Base-by-base conservation (phyloP, 2,113 vertebrate genomes). In the Salvator merianae region DNA sequence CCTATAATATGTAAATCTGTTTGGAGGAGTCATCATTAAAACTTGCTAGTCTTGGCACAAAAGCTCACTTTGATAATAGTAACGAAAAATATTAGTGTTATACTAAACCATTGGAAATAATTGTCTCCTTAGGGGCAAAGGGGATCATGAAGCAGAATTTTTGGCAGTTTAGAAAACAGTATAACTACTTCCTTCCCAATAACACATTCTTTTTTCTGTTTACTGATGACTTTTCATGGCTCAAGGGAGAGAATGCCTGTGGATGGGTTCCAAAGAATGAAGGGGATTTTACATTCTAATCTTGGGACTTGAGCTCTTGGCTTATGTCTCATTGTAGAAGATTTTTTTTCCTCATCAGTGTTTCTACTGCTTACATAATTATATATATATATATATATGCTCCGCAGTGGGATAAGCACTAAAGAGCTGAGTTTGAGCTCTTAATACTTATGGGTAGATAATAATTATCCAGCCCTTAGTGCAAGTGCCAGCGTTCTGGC, bases 401-500 rank as follows among this genome's bases (percentile, higher is more conserved):
- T 22, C 72, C 59, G 69, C 36, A 65, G 32, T 82, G 36, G 28
- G 62, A 70, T 85, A 22, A 81, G 68, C 10, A 24, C 53, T 82
- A 76, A 30, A 86, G 81, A 88, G 38, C n/a, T 84, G 70, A 40
- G 83, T 69, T 89, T 71, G 83, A 81, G 34, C 78, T 91, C 28
- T 69, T 86, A 81, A 86, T 79, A 62, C 77, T 93, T 87, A 28
- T 38, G 78, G 85, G 88, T 78, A 78, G 88, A 82, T 79, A 81
- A 89, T 89, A 86, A 86, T 86, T 86, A 82, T 65, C 80, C 84
- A 83, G 70, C 69, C 78, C 71, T 93, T 91, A 87, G 90, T 91
- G 90, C 78, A 79, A 73, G 69, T 84, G 82, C 88, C 91, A 90
- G 59, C 87, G 73, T 90, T 86, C 83, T 85, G 82, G 87, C 87